These are phyloP conservation scores for Scrobipalpa costella DNA, from an alignment of 2,888 invertebrate genomes.

Conservation along the genomic window DNA sequence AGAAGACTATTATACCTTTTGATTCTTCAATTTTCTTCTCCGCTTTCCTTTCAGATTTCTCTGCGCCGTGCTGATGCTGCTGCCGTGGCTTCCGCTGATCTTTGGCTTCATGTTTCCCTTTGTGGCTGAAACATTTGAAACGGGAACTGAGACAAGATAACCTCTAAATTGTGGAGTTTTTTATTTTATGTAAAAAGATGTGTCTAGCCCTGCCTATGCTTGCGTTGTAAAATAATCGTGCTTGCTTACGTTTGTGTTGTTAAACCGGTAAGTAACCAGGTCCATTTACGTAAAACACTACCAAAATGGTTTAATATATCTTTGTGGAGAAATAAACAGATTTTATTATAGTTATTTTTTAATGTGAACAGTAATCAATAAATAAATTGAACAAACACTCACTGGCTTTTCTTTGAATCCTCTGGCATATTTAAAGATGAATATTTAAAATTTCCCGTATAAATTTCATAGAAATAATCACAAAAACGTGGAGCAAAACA, in stretches of 20 bases:
- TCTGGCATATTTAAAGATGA: slow-evolving; percentile 52
- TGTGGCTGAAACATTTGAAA: slow-evolving; percentile 49
- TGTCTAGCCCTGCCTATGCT: too few relatives aligned
- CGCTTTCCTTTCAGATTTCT: slow-evolving; percentile 33
- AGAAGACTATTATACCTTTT: slow-evolving; percentile 28
- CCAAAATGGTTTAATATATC: too few relatives aligned
- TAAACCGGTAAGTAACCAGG: too few relatives aligned
- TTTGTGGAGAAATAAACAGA: too few relatives aligned
- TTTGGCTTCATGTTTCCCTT: slow-evolving; percentile 61
- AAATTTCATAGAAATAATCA: background rate
- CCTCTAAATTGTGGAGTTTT: too few relatives aligned
- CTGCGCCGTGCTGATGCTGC: slow-evolving; percentile 43
- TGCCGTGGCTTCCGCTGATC: slow-evolving; percentile 65
- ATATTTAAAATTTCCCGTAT: background rate
- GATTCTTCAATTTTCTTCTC: slow-evolving; percentile 37
- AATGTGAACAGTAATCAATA: background rate
- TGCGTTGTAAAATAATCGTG: too few relatives aligned
- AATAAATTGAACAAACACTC: slow-evolving; percentile 35
- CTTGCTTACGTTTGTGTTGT: too few relatives aligned
- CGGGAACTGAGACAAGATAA: background rate
- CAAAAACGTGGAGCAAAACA: background rate
- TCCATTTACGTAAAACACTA: too few relatives aligned
- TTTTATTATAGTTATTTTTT: background rate
- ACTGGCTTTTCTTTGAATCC: slow-evolving; percentile 59
- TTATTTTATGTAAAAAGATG: too few relatives aligned